Evolutionary conservation across 2,113 vertebrate species (phyloP).

Genomic region (Rhabdornis inornatus): DNA sequence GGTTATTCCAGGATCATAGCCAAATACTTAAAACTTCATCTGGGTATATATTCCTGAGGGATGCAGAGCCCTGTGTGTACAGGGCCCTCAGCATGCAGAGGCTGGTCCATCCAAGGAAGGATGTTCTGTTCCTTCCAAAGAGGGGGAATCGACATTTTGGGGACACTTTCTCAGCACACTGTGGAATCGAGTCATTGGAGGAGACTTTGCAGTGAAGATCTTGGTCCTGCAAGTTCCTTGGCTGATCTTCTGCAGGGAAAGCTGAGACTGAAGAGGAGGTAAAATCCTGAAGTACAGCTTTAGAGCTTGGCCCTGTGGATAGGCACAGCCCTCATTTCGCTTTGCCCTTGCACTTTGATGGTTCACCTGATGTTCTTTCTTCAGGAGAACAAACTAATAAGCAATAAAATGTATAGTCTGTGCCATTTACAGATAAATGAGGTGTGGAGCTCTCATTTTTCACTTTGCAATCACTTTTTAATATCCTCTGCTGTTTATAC

Average conservation of each 20-base stretch:
- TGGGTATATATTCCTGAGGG: not conserved
- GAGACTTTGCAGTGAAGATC: not conserved
- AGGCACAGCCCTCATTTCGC: not conserved
- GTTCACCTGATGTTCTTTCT: not conserved
- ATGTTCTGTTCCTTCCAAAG: not conserved
- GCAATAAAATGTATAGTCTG: not conserved
- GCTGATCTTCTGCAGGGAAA: not conserved
- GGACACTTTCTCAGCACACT: fast-evolving
- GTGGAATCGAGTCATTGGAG: not conserved
- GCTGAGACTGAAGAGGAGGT: not conserved
- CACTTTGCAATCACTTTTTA: not conserved
- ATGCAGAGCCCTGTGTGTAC: not conserved
- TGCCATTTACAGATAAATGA: not conserved
- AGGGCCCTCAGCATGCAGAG: not conserved
- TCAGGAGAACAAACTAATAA: not conserved
- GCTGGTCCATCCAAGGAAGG: not conserved
- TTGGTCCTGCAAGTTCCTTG: not conserved
- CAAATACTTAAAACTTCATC: not conserved
- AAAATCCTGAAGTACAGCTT: not conserved
- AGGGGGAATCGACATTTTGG: not conserved
- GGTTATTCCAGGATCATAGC: constrained; percentile 13
- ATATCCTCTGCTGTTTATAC: not conserved
- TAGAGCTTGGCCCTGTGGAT: not conserved
- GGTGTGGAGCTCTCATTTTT: not conserved
- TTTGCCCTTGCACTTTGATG: not conserved